Evolutionary conservation across 2,113 vertebrate species (phyloP), one percentile per base, ranked within the genome.

Genomic region (Ptilorrhoa leucosticta): DNA sequence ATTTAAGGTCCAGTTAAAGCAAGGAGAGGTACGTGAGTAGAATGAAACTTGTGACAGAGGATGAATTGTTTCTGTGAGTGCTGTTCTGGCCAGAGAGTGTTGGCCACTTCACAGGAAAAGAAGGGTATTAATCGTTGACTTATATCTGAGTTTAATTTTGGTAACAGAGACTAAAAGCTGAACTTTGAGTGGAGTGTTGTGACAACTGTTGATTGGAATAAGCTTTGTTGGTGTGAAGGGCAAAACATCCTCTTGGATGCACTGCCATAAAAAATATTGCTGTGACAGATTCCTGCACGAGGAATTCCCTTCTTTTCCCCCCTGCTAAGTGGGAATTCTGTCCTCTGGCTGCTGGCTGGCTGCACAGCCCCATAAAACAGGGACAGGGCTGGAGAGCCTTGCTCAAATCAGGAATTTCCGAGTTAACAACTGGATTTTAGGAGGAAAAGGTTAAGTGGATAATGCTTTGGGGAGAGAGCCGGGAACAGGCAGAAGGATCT

Each of bases 381-480:
- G 51, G 44, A 4, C 57, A 10, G 66, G 33, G 15, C 60, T 6
- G 9, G 18, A n/a, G 57, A 33, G 28, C 35, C 63, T 33, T 2
- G 4, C 42, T 53, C 1, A 0, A 33, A 11, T 13, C 40, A 21
- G 45, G 33, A 17, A 44, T 30, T 31, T 9, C n/a, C 3, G 12
- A 40, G 40, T 3, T n/a, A 11, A 6, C 5, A 13, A 1, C 21
- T 60, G 71, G 22, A 3, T 75, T 66, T 42, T 0, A n/a, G 63
- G 63, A 79, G 51, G 81, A 54, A 21, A 26, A 69, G 40, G 45
- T 78, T 35, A 57, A 53, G 39, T 44, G 73, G 44, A 2, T 84
- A 13, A 39, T 39, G 48, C 56, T 83, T 40, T 78, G 45, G 65
- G 27, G 66, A 23, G 39, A 8, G 56, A 35, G 4, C 47, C 39